Base-by-base conservation (phyloP, 2,888 invertebrate genomes). In the Smittia aterrima region DNA sequence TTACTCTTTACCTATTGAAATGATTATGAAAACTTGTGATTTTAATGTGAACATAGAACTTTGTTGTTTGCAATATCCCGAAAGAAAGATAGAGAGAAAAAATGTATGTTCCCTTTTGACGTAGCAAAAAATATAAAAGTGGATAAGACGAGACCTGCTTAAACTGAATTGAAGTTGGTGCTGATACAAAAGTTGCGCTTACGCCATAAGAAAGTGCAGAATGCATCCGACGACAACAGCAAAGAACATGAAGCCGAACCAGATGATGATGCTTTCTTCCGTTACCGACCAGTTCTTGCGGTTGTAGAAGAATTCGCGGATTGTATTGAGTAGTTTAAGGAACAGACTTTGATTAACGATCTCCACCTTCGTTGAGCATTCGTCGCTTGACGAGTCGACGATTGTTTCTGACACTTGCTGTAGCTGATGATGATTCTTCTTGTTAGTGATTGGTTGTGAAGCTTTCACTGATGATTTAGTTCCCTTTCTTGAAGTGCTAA, bases 291-390 rank as follows among this genome's bases (percentile, higher is more conserved):
- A 66, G 22, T 66, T 41, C 13, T 74, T 74, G 18, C 74, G 64
- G 27, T 74, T 74, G 27, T 41, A 47, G 32, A 74, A 74, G 62
- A 74, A 72, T 40, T 72, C 72, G 53, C 72, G 72, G 40, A 62
- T 62, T 13, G 58, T 22, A 24, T 53, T 70, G 62, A 72, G 58
- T 40, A 72, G 22, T 20, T 72, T 72, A 72, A 72, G 72, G 72
- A 72, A 72, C 72, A 40, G 27, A 72, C 72, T 72, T 72, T 32
- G 58, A 18, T 72, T 72, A 13, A 54, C 18, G 20, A 16, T 22
- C 11, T 20, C 20, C 22, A 62, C 11, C 53, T 62, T 32, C 13
- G 32, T 40, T 58, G 62, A 20, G 20, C 25, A 58, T n/a, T 62
- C 72, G 16, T 72, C 72, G 24, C 20, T 54, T 22, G 62, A 62